Conservation (phyloP, 2,888 invertebrate species). For the Heliconius erato region DNA sequence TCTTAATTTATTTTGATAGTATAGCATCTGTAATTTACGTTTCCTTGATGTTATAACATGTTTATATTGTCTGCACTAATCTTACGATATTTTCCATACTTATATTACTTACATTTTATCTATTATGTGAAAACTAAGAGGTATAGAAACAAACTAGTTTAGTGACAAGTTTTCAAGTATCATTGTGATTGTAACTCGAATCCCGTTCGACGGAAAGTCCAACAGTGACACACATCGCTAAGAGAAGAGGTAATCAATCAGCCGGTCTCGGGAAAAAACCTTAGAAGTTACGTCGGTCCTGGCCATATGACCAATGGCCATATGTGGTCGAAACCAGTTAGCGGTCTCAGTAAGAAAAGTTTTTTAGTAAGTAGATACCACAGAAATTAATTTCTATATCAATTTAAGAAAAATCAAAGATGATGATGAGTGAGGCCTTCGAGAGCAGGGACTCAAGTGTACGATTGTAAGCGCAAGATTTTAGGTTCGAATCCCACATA, state of each 20-base stretch:
- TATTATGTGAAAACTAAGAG: not conserved
- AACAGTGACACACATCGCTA: constrained; percentile 15
- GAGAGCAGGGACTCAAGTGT: no score
- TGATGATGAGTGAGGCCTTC: no score
- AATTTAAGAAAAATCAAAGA: not conserved
- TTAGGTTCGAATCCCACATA: no score
- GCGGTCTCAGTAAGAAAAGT: constrained; percentile 3
- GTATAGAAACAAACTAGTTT: not conserved
- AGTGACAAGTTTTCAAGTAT: not conserved
- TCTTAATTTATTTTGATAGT: not conserved
- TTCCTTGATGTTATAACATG: not conserved
- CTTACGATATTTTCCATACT: not conserved
- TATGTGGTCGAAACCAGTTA: constrained; percentile 38
- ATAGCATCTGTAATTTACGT: not conserved
- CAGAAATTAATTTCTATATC: not conserved
- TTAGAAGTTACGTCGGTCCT: constrained; percentile 28
- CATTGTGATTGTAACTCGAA: constrained; percentile 16
- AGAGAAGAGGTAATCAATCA: constrained; percentile 22
- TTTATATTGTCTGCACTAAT: not conserved
- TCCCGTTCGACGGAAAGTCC: constrained; percentile 3
- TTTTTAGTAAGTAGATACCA: not conserved
- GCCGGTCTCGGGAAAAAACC: constrained; percentile 1
- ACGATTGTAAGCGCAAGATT: no score
- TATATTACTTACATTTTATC: not conserved
- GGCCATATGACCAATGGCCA: constrained; percentile 6